A percentile compares a stretch with the other conserved stretches of the same genome.
Conservation (phyloP, 2,888 invertebrate genomes). For the Argyra leucocephala region DNA sequence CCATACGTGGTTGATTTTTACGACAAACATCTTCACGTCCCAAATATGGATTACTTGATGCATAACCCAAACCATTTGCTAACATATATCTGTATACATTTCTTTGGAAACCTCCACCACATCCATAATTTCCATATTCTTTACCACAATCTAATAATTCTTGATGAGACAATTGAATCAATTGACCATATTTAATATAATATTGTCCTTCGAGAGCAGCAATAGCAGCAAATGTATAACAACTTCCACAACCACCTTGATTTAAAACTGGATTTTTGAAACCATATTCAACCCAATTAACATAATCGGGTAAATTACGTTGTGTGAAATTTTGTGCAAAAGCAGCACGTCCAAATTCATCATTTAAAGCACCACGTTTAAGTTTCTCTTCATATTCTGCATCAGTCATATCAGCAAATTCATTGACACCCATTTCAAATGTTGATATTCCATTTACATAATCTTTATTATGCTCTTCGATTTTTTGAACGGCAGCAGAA, state of each 20-base stretch:
- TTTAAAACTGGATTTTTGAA: neutral
- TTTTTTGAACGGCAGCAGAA: neutral
- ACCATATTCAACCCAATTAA: constrained; percentile 8
- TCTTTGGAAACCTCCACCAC: neutral
- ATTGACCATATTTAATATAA: neutral
- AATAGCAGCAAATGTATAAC: neutral
- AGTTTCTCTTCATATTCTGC: neutral
- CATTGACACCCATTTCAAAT: neutral
- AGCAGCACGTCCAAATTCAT: neutral
- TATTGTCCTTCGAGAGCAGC: constrained; percentile 7
- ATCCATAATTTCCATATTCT: constrained; percentile 7
- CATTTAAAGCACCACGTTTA: neutral
- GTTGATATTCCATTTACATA: neutral
- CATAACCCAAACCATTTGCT: neutral
- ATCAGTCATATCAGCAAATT: constrained; percentile 9
- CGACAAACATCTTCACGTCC: neutral
- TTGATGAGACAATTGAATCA: neutral
- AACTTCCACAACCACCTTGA: constrained; percentile 2
- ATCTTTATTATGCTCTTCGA: neutral
- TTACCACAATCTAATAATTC: constrained; percentile 11
- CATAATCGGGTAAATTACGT: neutral
- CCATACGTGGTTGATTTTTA: neutral
- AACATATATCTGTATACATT: neutral
- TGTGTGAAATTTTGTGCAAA: constrained; percentile 31
- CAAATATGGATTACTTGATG: neutral